These are phyloP conservation scores for Morpho deidamia DNA, from an alignment of 2,888 invertebrate species.

Conservation along the genomic window DNA sequence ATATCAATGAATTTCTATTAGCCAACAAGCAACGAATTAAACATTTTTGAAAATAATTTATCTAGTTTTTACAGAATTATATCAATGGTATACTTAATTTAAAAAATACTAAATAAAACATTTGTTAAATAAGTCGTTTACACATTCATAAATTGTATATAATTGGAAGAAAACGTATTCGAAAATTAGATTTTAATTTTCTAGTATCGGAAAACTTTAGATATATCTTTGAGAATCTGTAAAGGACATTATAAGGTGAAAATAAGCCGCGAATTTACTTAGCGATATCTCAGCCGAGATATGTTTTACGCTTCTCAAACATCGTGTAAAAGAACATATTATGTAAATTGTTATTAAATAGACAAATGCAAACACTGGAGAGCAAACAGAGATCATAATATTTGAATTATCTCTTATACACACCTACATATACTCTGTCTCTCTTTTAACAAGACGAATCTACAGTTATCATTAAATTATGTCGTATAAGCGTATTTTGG, in stretches of 20 bases:
- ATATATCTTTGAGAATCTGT: not conserved
- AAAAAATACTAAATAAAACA: too few relatives aligned
- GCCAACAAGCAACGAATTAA: too few relatives aligned
- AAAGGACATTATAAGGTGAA: slow-evolving; percentile 6
- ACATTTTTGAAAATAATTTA: too few relatives aligned
- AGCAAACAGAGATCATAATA: slow-evolving; percentile 48
- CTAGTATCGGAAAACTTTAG: too few relatives aligned
- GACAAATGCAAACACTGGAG: slow-evolving; percentile 40
- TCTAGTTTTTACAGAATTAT: too few relatives aligned
- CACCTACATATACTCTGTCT: slow-evolving; percentile 15
- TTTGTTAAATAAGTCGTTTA: too few relatives aligned
- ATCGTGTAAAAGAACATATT: slow-evolving; percentile 14
- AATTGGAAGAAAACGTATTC: too few relatives aligned
- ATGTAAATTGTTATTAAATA: slow-evolving; percentile 24
- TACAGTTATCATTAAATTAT: slow-evolving; percentile 21
- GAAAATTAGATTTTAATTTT: too few relatives aligned
- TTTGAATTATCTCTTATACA: slow-evolving; percentile 15
- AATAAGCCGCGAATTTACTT: slow-evolving; percentile 12
- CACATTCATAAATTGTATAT: too few relatives aligned
- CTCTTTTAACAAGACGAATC: slow-evolving; percentile 4
- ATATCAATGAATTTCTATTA: too few relatives aligned
- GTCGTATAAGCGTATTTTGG: slow-evolving; percentile 28
- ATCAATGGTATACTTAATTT: too few relatives aligned
- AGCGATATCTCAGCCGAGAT: slow-evolving; percentile 21
- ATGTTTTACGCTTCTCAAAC: slow-evolving; percentile 23